These are phyloP conservation scores for Plebejus argus DNA, from an alignment of 2,888 invertebrate species.

Conservation along the genomic window DNA sequence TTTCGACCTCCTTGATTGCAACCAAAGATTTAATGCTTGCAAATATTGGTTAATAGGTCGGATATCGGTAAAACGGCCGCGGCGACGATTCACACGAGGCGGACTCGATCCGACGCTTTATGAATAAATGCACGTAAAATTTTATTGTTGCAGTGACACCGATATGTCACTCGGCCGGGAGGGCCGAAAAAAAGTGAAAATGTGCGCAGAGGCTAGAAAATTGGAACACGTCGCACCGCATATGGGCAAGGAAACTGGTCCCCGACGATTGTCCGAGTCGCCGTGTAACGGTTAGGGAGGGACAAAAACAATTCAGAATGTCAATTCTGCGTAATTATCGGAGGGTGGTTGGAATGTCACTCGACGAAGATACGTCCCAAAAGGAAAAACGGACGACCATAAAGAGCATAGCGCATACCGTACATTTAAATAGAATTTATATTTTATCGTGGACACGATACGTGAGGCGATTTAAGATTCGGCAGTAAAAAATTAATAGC, in stretches of 20 bases:
- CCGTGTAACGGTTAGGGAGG: constrained; percentile 66
- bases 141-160: constrained; percentile 77
- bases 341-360: constrained; percentile 68
- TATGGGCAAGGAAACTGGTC: constrained; percentile 63
- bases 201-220: constrained; percentile 70
- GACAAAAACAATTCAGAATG: constrained; percentile 64
- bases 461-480: constrained; percentile 30
- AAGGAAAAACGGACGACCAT: constrained; percentile 63
- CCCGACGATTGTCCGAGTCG: constrained; percentile 68
- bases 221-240: constrained; percentile 65
- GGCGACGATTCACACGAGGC: constrained; percentile 51
- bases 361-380: constrained; percentile 66
- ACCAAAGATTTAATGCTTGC: constrained; percentile 58
- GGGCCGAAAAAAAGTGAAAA: constrained; percentile 65
- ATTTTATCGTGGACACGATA: constrained; percentile 50
- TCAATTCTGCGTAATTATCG: constrained; percentile 68
- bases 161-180: constrained; percentile 59
- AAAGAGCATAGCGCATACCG: constrained; percentile 58
- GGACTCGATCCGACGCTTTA: constrained; percentile 53
- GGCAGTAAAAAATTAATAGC: constrained; percentile 19
- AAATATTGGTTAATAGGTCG: constrained; percentile 72
- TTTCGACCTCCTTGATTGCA: constrained; percentile 54
- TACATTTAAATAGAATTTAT: constrained; percentile 68
- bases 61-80: constrained; percentile 62
- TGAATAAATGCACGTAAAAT: constrained; percentile 68